These are phyloP conservation scores for Barypeithes pellucidus DNA, from an alignment of 2,888 invertebrate genomes.

Conservation along the genomic window DNA sequence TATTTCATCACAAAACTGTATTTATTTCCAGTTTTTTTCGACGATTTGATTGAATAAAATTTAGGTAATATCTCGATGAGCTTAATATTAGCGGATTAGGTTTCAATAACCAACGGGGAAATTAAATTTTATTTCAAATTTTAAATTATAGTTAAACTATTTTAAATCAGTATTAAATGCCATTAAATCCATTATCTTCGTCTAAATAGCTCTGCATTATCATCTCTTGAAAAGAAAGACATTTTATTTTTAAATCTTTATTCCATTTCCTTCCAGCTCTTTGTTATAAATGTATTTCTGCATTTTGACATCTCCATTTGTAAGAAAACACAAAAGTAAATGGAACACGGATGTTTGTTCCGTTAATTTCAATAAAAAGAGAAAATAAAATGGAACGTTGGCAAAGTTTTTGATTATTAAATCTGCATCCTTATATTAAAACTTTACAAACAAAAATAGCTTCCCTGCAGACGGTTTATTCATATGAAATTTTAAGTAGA, in stretches of 20 bases:
- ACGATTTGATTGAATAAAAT: no score
- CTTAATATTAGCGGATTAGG: no score
- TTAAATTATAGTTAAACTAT: no score
- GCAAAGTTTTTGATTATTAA: slow-evolving; percentile 46
- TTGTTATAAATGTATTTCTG: slow-evolving; percentile 34
- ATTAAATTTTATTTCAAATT: no score
- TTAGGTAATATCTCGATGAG: no score
- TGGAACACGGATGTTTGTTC: slow-evolving; percentile 31
- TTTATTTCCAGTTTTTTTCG: no score
- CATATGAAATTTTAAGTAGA: slow-evolving; percentile 51
- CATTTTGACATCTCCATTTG: slow-evolving; percentile 36
- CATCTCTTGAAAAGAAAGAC: not conserved
- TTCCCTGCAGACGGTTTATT: slow-evolving; percentile 46
- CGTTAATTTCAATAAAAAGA: slow-evolving; percentile 39
- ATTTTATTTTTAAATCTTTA: slow-evolving; percentile 32
- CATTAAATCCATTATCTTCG: not conserved
- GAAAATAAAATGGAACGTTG: slow-evolving; percentile 32
- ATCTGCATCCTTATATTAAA: slow-evolving; percentile 51
- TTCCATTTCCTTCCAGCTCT: slow-evolving; percentile 20
- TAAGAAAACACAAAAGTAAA: slow-evolving; percentile 36
- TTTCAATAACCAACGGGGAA: no score
- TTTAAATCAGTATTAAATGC: no score
- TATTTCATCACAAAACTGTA: no score
- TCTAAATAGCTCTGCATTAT: not conserved
- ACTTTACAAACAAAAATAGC: slow-evolving; percentile 41